phyloP scores from a whole-genome alignment of 2,797 vertebrate genomes.

The Nannoperca australis region DNA sequence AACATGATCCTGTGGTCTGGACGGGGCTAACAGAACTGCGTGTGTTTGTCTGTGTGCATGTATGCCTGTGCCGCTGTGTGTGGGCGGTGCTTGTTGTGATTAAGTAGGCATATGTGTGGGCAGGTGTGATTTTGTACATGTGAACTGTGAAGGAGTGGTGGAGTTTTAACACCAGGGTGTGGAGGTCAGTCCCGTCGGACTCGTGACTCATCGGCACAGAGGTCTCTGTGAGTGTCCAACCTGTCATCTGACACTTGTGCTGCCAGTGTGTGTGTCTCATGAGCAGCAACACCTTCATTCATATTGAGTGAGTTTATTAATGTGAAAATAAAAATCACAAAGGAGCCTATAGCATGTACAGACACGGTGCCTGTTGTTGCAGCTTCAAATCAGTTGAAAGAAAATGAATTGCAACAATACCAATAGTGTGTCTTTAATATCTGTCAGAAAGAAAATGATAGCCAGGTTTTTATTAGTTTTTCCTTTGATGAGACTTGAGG shows the following conservation, averaged over 20 bases:
- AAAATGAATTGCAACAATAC: conserved; percentile 13
- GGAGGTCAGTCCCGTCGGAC: conserved; percentile 50
- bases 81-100: conserved; percentile 62
- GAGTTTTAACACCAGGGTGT: conserved; percentile 28
- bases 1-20: conserved; percentile 54
- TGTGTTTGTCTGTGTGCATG: neutral
- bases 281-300: conserved; percentile 3
- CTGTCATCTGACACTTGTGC: conserved; percentile 19
- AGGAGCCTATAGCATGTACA: neutral
- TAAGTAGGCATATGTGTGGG: conserved; percentile 70
- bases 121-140: conserved; percentile 57
- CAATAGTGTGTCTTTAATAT: conserved; percentile 51
- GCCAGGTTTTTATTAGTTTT: conserved; percentile 63
- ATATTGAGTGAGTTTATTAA: conserved; percentile 20
- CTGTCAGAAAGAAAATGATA: conserved; percentile 31
- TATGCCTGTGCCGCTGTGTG: conserved; percentile 15
- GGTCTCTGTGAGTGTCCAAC: conserved; percentile 16
- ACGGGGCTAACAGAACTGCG: conserved; percentile 17
- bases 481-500: conserved; percentile 51
- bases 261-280: neutral
- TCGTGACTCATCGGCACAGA: conserved; percentile 31
- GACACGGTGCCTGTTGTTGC: conserved; percentile 33
- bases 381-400: conserved; percentile 23
- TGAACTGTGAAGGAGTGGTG: conserved; percentile 32
- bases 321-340: conserved; percentile 3